Conservation (phyloP, 2,797 vertebrate genomes). For the Haliaeetus vocifer region DNA sequence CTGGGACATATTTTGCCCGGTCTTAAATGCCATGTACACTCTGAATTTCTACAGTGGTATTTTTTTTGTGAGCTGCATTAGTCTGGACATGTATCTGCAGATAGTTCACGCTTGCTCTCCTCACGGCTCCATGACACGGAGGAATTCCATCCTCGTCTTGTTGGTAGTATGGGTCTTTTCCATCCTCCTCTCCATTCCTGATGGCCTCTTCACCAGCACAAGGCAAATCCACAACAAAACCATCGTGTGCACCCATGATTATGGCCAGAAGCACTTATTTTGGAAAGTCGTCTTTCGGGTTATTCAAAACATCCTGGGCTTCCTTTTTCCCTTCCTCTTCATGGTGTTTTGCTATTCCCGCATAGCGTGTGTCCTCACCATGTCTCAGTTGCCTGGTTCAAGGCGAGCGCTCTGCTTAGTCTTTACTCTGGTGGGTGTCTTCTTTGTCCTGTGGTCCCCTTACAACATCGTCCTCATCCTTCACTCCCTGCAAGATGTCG, state of each 20-base stretch:
- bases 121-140: not conserved
- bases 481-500: constrained; percentile 70
- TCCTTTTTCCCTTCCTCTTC: constrained; percentile 71
- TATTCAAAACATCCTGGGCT: constrained; percentile 70
- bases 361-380: constrained; percentile 20
- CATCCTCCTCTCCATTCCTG: constrained; percentile 66
- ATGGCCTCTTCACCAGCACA: constrained; percentile 64
- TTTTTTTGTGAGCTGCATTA: constrained; percentile 76
- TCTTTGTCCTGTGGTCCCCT: constrained; percentile 78
- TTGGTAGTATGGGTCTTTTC: constrained; percentile 65
- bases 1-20: constrained; percentile 67
- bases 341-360: constrained; percentile 70
- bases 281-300: constrained; percentile 73
- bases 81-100: constrained; percentile 73
- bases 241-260: constrained; percentile 63
- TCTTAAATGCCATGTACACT: constrained; percentile 67
- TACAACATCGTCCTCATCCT: constrained; percentile 74
- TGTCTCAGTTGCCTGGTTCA: not conserved
- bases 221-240: constrained; percentile 11
- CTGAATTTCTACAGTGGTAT: constrained; percentile 76
- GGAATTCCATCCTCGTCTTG: not conserved
- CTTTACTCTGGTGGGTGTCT: constrained; percentile 56
- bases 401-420: constrained; percentile 56
- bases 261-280: constrained; percentile 34
- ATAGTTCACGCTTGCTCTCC: constrained; percentile 26